phyloP scores from a whole-genome alignment of 2,113 vertebrate species.

The Trachemys scripta region DNA sequence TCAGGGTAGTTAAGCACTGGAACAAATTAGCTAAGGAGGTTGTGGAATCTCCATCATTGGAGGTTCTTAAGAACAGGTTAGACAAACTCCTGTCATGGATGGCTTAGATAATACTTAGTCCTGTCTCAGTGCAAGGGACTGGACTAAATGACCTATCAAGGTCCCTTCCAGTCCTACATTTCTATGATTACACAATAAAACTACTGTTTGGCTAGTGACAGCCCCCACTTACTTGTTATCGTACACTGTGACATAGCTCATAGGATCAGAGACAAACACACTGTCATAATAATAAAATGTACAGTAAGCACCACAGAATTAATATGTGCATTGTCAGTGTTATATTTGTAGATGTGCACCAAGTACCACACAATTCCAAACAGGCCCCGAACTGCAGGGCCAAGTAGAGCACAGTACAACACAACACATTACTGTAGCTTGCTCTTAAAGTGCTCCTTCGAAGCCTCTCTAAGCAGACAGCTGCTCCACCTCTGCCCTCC shows the following conservation, averaged over 20 bases:
- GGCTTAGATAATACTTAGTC: background rate
- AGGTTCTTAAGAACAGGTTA: background rate
- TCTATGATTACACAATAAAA: background rate
- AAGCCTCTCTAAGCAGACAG: too few species aligned
- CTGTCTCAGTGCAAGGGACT: background rate
- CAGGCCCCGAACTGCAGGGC: too few species aligned
- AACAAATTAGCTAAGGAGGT: background rate
- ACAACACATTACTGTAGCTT: too few species aligned
- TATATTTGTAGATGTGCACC: too few species aligned
- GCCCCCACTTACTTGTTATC: background rate
- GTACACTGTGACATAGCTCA: background rate
- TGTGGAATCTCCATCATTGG: background rate
- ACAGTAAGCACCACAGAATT: background rate
- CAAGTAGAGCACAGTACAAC: too few species aligned
- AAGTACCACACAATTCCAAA: too few species aligned
- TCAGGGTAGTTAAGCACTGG: background rate
- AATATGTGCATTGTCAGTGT: background rate
- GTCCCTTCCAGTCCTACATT: background rate
- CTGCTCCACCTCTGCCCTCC: too few species aligned
- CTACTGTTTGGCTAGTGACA: background rate
- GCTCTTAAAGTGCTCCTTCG: too few species aligned
- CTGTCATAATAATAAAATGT: background rate
- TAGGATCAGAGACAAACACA: background rate
- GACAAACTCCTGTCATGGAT: background rate
- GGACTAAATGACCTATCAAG: background rate